phyloP scores from a whole-genome alignment of 2,888 invertebrate species.

The Rugalucina vietnamica region DNA sequence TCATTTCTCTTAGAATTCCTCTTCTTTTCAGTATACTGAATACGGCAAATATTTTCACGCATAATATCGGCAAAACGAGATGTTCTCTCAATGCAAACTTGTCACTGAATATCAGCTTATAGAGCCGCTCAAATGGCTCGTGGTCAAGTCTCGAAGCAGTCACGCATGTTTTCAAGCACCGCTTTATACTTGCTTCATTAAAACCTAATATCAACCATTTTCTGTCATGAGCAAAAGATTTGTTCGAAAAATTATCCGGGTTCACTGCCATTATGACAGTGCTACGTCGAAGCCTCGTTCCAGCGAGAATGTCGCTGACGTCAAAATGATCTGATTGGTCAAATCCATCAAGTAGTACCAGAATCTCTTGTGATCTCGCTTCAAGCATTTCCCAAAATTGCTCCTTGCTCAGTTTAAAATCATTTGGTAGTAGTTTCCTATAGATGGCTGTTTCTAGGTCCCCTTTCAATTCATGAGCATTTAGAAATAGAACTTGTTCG shows the following conservation, averaged over 20 bases:
- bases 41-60: conserved; percentile 62
- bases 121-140: conserved; percentile 66
- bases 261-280: conserved; percentile 71
- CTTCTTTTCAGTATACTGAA: conserved; percentile 59
- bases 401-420: conserved; percentile 65
- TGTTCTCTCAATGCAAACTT: conserved; percentile 53
- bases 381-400: conserved; percentile 76
- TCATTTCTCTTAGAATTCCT: conserved; percentile 57
- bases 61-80: conserved; percentile 65
- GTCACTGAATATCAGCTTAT: conserved; percentile 60
- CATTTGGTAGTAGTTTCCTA: conserved; percentile 71
- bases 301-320: conserved; percentile 65
- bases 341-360: conserved; percentile 78
- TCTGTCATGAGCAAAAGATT: conserved; percentile 62
- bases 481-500: conserved; percentile 68
- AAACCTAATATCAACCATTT: conserved; percentile 70
- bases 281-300: conserved; percentile 62
- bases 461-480: conserved; percentile 58
- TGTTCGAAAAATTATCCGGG: conserved; percentile 54
- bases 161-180: conserved; percentile 69
- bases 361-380: conserved; percentile 65
- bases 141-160: conserved; percentile 60
- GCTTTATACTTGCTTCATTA: conserved; percentile 54
- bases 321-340: conserved; percentile 59
- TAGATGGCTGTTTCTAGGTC: conserved; percentile 63